A percentile compares a stretch with the other conserved stretches of the same genome.
Conservation (phyloP, 2,113 vertebrate species). For the Puffinus mauretanicus region DNA sequence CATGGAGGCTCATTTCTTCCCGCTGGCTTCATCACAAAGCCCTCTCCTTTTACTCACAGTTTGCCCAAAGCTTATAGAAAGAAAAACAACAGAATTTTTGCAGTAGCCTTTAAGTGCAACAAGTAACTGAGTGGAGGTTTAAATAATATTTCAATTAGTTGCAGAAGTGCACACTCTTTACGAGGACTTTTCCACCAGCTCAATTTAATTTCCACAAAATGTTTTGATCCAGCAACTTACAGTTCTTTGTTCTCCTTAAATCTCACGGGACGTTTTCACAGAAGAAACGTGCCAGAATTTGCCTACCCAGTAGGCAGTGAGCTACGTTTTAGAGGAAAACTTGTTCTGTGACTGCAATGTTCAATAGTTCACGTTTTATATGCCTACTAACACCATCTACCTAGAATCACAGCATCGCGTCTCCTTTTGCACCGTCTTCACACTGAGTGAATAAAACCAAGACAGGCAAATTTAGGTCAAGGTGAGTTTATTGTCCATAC, state of each 20-base stretch:
- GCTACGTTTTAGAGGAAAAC: not conserved
- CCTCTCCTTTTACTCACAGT: not conserved
- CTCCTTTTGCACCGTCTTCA: not conserved
- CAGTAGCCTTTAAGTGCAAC: not conserved
- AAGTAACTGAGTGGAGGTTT: not conserved
- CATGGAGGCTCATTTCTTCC: not conserved
- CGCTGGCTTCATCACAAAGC: not conserved
- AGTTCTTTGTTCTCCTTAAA: not conserved
- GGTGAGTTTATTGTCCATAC: conserved; percentile 88
- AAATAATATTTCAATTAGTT: not conserved
- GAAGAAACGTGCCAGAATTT: not conserved
- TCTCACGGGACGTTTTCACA: not conserved
- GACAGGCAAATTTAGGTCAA: conserved; percentile 70
- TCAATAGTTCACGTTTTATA: not conserved
- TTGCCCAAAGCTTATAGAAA: not conserved
- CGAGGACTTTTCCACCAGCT: not conserved
- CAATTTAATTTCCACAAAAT: not conserved
- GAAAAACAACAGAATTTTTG: not conserved
- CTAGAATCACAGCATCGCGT: not conserved
- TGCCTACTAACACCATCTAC: not conserved
- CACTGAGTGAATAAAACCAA: conserved; percentile 3
- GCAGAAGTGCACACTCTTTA: not conserved
- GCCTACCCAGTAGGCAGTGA: not conserved
- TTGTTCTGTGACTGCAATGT: not conserved
- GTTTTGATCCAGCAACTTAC: not conserved